Base-by-base conservation (phyloP, 2,113 vertebrate species). In the Danionella cerebrum region DNA sequence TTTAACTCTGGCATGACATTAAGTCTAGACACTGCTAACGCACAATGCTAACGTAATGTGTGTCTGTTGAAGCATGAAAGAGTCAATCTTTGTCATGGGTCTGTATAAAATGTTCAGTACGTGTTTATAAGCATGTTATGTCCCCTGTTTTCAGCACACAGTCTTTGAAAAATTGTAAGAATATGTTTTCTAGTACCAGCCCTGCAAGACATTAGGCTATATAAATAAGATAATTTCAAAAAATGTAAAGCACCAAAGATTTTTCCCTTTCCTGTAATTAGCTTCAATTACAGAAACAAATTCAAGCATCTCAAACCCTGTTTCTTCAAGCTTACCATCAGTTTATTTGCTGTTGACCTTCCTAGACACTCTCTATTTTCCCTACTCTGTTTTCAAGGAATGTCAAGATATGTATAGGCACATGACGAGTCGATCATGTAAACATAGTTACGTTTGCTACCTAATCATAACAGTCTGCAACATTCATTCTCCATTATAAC, bases 401-500 rank as follows among this genome's bases (percentile, higher is more conserved):
- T 78, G 78, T 80, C 68, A 72, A 76, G 73, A 77, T 71, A 57
- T 72, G 68, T 73, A 39, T 70, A 82, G 78, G 80, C 80, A 78
- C 78, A 60, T 77, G 72, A 62, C 70, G 55, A 62, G 50, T 77
- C 73, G 64, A 38, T 64, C 58, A 72, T 74, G 78, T 82, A 80
- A 80, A 82, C 80, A 67, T 65, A 41, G 65, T 62, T 62, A 64
- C 64, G 59, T 59, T 31, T 50, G 36, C 67, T 62, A 42, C 39
- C 54, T 47, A n/a, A n/a, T n/a, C 21, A 33, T 36, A 67, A 67
- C 68, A 50, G 29, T 75, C 57, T 36, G 33, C 64, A 71, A 77
- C 71, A 5, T 73, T 21, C 69, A 6, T 14, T 59, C 58, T 70
- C 31, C 50, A 16, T 70, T 58, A 35, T 5, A 19, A 53, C 16